Percentiles rank a stretch among this genome's conserved stretches.
Conservation (phyloP, 2,113 vertebrate genomes). For the Leptosomus discolor region DNA sequence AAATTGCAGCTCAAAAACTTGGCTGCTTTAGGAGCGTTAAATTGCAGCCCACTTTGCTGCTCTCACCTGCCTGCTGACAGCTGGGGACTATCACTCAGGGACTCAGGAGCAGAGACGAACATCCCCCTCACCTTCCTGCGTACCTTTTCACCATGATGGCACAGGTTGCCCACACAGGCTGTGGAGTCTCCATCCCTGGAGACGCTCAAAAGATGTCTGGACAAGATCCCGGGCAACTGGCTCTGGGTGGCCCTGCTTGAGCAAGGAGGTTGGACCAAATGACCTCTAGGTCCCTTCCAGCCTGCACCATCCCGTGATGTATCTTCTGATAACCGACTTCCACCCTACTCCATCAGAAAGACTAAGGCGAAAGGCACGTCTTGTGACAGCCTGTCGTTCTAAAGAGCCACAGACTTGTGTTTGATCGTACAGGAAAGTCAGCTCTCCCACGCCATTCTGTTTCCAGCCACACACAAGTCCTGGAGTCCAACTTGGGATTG, state of each 20-base stretch:
- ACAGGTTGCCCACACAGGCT: background rate
- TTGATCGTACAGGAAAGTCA: background rate
- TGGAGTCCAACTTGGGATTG: background rate
- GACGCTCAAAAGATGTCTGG: background rate
- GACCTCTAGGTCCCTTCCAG: background rate
- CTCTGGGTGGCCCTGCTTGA: background rate
- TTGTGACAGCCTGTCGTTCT: background rate
- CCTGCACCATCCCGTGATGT: background rate
- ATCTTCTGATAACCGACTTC: background rate
- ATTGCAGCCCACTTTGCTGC: background rate
- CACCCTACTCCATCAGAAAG: background rate
- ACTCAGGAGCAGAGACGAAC: background rate
- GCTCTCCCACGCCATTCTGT: background rate
- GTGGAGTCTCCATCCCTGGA: background rate
- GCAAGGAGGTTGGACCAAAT: too few species aligned
- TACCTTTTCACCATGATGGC: background rate
- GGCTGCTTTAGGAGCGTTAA: background rate
- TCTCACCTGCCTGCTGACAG: background rate
- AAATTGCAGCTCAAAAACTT: background rate
- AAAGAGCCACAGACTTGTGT: background rate
- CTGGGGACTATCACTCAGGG: background rate
- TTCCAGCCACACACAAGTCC: background rate
- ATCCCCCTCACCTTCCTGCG: fast-evolving
- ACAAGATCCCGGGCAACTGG: background rate
- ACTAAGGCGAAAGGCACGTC: background rate